Conservation (phyloP, 2,888 invertebrate species). For the Neoscelio sp. region DNA sequence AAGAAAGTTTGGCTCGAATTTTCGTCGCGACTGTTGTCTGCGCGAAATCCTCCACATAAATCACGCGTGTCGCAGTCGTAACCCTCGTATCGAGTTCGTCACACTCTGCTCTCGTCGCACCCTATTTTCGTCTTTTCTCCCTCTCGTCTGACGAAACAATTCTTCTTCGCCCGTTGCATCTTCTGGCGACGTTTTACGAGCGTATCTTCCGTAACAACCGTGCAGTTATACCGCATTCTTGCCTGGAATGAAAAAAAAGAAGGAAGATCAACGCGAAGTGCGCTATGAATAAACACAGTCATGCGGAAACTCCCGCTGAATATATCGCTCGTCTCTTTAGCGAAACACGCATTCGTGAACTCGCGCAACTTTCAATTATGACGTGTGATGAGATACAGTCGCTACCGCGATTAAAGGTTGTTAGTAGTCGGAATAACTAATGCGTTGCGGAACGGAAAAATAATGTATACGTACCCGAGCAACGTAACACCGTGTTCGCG, state of each 20-base stretch:
- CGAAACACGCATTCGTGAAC: constrained; percentile 22
- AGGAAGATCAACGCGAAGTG: neutral
- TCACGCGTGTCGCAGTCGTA: constrained; percentile 27
- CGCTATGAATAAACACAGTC: constrained; percentile 34
- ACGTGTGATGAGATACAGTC: constrained; percentile 29
- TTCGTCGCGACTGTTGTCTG: no score
- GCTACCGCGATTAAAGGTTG: constrained; percentile 20
- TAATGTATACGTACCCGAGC: no score
- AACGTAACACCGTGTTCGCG: no score
- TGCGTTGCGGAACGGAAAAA: constrained; percentile 4
- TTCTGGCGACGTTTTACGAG: constrained; percentile 39
- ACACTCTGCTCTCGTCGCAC: constrained; percentile 15
- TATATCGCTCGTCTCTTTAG: constrained; percentile 32
- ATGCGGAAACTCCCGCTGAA: constrained; percentile 26
- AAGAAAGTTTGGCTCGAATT: no score
- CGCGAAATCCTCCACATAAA: constrained; percentile 18
- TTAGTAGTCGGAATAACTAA: no score
- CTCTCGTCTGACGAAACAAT: constrained; percentile 35
- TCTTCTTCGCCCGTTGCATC: neutral
- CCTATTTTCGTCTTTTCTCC: constrained; percentile 48
- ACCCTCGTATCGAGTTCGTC: constrained; percentile 23
- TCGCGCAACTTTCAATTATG: constrained; percentile 38
- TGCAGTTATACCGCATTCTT: constrained; percentile 38
- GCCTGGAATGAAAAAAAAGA: constrained; percentile 1
- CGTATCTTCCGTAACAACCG: constrained; percentile 22